A percentile compares a stretch with the other conserved stretches of the same genome.
Conservation (phyloP, 2,888 invertebrate genomes). For the Pteria penguin region DNA sequence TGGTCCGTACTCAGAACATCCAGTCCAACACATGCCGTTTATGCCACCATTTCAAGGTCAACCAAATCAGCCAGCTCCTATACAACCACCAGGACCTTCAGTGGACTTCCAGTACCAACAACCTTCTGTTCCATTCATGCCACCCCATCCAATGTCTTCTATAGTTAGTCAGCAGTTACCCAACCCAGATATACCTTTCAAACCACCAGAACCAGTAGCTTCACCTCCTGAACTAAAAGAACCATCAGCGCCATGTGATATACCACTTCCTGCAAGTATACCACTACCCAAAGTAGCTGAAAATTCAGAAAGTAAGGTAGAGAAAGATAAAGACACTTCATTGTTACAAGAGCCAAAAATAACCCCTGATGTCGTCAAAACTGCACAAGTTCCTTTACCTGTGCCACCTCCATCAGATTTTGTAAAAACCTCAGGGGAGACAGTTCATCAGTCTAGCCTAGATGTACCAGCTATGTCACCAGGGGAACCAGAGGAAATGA, state of each 20-base stretch:
- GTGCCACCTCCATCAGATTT: background rate
- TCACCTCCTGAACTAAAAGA: slow-evolving; percentile 27
- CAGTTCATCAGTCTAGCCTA: background rate
- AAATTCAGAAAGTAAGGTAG: no score
- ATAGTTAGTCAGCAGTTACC: background rate
- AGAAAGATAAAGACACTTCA: background rate
- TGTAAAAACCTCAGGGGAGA: background rate
- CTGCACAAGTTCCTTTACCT: background rate
- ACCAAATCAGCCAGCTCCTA: background rate
- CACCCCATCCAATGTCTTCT: background rate
- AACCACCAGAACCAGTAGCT: no score
- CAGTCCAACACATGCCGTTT: background rate
- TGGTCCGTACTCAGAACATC: no score
- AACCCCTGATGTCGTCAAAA: background rate
- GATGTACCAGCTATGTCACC: slow-evolving; percentile 22
- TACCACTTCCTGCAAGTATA: slow-evolving; percentile 17
- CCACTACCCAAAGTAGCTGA: background rate
- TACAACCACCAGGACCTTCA: background rate
- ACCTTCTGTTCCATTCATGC: background rate
- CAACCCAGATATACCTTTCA: slow-evolving; percentile 10
- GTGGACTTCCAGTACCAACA: no score
- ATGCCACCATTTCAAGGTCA: background rate
- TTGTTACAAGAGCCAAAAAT: background rate
- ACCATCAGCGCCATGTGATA: slow-evolving; percentile 16
- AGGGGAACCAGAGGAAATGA: slow-evolving; percentile 32